A percentile compares a stretch with the other conserved stretches of the same genome.
These are phyloP conservation scores for Rhinophrynus dorsalis DNA, from an alignment of 2,797 vertebrate species.

Conservation along the genomic window DNA sequence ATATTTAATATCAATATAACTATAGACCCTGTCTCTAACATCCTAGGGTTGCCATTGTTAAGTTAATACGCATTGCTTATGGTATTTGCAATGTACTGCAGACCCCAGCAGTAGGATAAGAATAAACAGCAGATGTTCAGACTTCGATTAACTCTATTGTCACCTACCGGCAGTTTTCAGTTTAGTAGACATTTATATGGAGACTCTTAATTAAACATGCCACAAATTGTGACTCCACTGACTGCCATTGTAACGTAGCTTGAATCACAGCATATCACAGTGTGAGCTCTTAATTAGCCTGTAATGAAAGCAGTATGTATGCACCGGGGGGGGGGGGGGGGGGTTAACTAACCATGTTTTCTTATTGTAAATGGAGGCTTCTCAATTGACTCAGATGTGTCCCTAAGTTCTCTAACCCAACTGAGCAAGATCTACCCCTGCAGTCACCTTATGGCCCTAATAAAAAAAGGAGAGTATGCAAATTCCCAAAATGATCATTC, in stretches of 20 bases:
- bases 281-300: constrained; percentile 31
- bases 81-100: background rate
- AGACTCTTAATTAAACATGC: constrained; percentile 38
- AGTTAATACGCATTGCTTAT: constrained; percentile 7
- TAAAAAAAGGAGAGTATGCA: too few species aligned
- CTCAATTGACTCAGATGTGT: background rate
- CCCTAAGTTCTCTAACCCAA: too few species aligned
- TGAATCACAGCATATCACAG: constrained; percentile 25
- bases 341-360: constrained; percentile 9
- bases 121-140: constrained; percentile 12
- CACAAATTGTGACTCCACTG: constrained; percentile 30
- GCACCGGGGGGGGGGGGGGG: background rate
- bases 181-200: constrained; percentile 32
- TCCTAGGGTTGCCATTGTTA: background rate
- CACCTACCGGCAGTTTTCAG: constrained; percentile 22
- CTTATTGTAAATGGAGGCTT: background rate
- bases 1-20: too few species aligned
- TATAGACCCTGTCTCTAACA: too few species aligned
- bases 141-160: constrained; percentile 9
- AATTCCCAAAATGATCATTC: too few species aligned
- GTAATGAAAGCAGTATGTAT: constrained; percentile 30
- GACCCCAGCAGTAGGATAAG: background rate
- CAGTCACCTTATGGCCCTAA: too few species aligned
- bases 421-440: background rate
- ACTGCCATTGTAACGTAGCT: constrained; percentile 7